Conservation (phyloP, 2,888 invertebrate genomes). For the Mellilla xanthometata region DNA sequence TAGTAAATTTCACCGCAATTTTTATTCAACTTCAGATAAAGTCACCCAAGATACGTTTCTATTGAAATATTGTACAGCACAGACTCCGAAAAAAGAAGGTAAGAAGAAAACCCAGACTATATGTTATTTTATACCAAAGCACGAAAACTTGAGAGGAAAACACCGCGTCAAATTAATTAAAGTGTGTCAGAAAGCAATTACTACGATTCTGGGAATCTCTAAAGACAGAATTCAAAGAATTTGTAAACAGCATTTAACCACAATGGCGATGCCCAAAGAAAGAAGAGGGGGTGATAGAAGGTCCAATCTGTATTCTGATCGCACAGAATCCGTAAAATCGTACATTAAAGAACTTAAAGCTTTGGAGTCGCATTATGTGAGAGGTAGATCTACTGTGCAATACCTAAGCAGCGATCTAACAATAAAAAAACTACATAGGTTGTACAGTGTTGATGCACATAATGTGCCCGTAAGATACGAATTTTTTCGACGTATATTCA, state of each 20-base stretch:
- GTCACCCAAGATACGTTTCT: conserved; percentile 20
- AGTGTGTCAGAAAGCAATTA: conserved; percentile 27
- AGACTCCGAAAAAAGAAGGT: conserved; percentile 16
- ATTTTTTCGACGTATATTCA: too few species aligned
- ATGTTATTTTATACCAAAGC: conserved; percentile 26
- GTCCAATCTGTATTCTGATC: neutral
- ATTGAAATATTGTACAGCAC: conserved; percentile 16
- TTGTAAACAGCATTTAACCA: conserved; percentile 27
- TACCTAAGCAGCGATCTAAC: too few species aligned
- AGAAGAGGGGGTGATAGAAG: conserved; percentile 21
- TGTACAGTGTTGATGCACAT: too few species aligned
- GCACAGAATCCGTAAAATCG: conserved; percentile 1
- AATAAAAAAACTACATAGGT: too few species aligned
- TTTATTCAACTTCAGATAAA: conserved; percentile 24
- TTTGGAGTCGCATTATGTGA: conserved; percentile 7
- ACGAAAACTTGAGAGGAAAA: conserved; percentile 7
- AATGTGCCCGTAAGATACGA: too few species aligned
- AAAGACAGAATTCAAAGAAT: conserved; percentile 30
- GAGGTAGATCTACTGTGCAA: conserved; percentile 10
- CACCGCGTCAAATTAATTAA: conserved; percentile 8
- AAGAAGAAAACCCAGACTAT: conserved; percentile 26
- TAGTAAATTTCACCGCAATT: conserved; percentile 23
- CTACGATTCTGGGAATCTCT: conserved; percentile 24
- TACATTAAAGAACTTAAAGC: conserved; percentile 4
- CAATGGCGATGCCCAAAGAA: conserved; percentile 27